Evolutionary conservation across 2,797 vertebrate species (phyloP).

Genomic region (Antennarius maculatus): DNA sequence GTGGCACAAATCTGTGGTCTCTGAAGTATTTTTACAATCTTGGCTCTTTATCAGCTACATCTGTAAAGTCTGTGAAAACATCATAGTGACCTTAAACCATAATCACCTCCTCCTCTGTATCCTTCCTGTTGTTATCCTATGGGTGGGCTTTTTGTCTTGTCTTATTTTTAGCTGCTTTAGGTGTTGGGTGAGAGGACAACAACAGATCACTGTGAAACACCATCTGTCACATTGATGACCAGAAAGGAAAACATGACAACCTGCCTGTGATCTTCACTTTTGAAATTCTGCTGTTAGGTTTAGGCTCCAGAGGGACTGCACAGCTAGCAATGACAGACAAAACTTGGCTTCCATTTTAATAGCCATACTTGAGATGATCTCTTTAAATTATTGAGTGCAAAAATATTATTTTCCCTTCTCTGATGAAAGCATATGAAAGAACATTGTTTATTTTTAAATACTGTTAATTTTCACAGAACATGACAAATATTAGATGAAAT

Average conservation of each 20-base stretch:
- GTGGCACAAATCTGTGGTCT: slow-evolving; percentile 76
- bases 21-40: slow-evolving; percentile 79
- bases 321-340: slow-evolving; percentile 29
- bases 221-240: slow-evolving; percentile 60
- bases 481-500: slow-evolving; percentile 34
- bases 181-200: slow-evolving; percentile 31
- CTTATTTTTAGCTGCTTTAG: slow-evolving; percentile 43
- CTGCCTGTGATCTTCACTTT: slow-evolving; percentile 53
- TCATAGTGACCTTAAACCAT: slow-evolving; percentile 75
- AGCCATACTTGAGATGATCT: slow-evolving; percentile 50
- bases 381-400: slow-evolving; percentile 24
- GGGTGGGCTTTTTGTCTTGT: slow-evolving; percentile 50
- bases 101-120: slow-evolving; percentile 56
- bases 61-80: slow-evolving; percentile 74
- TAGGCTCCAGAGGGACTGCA: slow-evolving; percentile 40
- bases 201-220: slow-evolving; percentile 44
- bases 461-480: slow-evolving; percentile 18
- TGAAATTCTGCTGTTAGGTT: slow-evolving; percentile 45
- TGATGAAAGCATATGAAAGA: slow-evolving; percentile 47
- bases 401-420: slow-evolving; percentile 29
- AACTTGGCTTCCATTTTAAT: slow-evolving; percentile 52
- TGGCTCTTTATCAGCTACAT: slow-evolving; percentile 76
- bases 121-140: slow-evolving; percentile 53
- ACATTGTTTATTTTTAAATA: slow-evolving; percentile 18
- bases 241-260: slow-evolving; percentile 49